Evolutionary conservation across 2,888 invertebrate species (phyloP).

Genomic region (Rhingia rostrata): DNA sequence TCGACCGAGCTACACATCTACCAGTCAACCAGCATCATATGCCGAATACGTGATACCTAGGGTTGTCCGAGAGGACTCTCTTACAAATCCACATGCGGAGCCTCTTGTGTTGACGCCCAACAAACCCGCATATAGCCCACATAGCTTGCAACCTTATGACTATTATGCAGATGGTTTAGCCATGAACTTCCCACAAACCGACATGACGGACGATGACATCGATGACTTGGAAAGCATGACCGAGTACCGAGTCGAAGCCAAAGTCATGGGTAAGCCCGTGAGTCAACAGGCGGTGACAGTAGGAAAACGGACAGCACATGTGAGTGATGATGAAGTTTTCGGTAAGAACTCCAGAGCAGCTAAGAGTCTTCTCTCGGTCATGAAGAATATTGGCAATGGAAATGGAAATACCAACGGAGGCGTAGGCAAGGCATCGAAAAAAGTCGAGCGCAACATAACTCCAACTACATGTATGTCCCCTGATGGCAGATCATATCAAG

Average conservation of each 20-base stretch:
- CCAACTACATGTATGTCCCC: conserved; percentile 79
- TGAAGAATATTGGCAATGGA: conserved; percentile 83
- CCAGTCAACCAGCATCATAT: conserved; percentile 75
- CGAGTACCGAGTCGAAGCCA: conserved; percentile 87
- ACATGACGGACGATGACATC: conserved; percentile 78
- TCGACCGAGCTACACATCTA: conserved; percentile 54
- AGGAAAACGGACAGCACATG: conserved; percentile 79
- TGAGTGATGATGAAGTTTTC: conserved; percentile 83
- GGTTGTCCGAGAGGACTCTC: conserved; percentile 76
- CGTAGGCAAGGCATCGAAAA: conserved; percentile 76
- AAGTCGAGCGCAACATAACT: conserved; percentile 74
- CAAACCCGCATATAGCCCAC: conserved; percentile 78
- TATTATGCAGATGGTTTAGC: conserved; percentile 74
- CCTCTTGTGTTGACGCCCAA: conserved; percentile 80
- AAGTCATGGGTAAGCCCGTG: conserved; percentile 90
- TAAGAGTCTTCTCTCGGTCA: conserved; percentile 84
- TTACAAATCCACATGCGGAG: conserved; percentile 81
- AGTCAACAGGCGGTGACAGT: conserved; percentile 88
- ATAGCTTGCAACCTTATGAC: conserved; percentile 73
- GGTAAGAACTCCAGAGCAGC: conserved; percentile 84
- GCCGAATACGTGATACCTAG: conserved; percentile 75
- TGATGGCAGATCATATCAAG: conserved; percentile 81
- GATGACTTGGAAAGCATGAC: conserved; percentile 83
- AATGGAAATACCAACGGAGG: conserved; percentile 68
- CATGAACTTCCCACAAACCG: conserved; percentile 74